Evolutionary conservation across 2,797 vertebrate species (phyloP).

Genomic region (Molossus alvarezi): DNA sequence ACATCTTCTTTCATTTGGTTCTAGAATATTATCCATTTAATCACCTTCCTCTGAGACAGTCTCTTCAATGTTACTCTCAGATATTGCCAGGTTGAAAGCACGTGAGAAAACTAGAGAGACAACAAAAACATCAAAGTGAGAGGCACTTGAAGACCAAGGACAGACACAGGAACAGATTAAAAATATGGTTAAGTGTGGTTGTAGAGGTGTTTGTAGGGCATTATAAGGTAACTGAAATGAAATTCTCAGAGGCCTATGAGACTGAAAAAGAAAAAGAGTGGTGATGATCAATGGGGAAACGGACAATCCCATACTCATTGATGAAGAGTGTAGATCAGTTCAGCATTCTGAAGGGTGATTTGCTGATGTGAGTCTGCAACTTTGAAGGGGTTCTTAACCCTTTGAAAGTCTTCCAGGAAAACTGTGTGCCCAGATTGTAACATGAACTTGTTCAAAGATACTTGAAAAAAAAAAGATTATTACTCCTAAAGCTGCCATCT

Average conservation of each 20-base stretch:
- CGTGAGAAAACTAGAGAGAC: not conserved
- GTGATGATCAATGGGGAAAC: not conserved
- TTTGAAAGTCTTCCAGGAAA: constrained; percentile 12
- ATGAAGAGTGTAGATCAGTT: not conserved
- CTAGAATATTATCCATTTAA: not conserved
- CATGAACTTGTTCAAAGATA: not conserved
- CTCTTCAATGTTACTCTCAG: not conserved
- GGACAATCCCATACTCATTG: not conserved
- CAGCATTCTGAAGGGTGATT: not conserved
- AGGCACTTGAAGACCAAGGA: not conserved
- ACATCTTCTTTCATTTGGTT: constrained; percentile 19
- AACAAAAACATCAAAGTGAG: not conserved
- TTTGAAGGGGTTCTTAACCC: not conserved
- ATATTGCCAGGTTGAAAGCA: not conserved
- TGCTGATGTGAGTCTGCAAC: not conserved
- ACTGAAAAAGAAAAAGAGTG: not conserved
- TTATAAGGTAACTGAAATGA: not conserved
- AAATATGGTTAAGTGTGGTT: not conserved
- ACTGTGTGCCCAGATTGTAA: not conserved
- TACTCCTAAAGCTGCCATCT: not conserved
- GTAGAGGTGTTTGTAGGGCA: not conserved
- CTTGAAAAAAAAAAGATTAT: not conserved
- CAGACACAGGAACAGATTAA: not conserved
- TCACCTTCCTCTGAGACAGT: not conserved
- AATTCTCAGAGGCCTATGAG: not conserved